These are phyloP conservation scores for Pelvicachromis taeniatus DNA, from an alignment of 2,113 vertebrate species.

Conservation along the genomic window DNA sequence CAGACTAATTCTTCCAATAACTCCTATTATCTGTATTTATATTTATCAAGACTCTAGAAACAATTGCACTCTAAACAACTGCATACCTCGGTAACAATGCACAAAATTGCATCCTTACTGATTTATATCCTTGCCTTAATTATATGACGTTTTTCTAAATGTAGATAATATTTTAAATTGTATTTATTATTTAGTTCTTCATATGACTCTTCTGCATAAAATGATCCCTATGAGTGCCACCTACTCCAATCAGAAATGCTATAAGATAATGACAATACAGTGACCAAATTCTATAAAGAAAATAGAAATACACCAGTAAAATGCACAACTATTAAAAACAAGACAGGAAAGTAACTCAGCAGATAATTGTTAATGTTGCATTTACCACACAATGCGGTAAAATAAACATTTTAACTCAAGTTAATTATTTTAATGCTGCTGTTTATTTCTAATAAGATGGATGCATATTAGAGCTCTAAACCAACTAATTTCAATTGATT, in stretches of 20 bases:
- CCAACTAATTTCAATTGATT: too few species aligned
- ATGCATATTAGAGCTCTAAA: not conserved
- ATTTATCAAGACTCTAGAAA: not conserved
- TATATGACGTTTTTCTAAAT: not conserved
- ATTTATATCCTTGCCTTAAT: not conserved
- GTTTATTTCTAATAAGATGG: not conserved
- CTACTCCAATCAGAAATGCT: not conserved
- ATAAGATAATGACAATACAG: not conserved
- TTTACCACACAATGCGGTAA: not conserved
- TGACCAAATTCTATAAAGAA: not conserved
- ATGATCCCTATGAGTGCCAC: rapidly evolving
- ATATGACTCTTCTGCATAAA: not conserved
- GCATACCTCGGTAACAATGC: not conserved
- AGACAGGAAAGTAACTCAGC: not conserved
- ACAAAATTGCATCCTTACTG: not conserved
- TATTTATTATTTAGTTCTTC: not conserved
- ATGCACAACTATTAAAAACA: not conserved
- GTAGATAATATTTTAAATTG: not conserved
- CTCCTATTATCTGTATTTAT: rapidly evolving
- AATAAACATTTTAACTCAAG: not conserved
- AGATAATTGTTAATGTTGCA: not conserved
- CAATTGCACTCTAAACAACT: rapidly evolving
- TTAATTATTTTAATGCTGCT: not conserved
- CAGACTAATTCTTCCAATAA: rapidly evolving
- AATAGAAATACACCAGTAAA: rapidly evolving